Evolutionary conservation across 2,888 invertebrate genomes (phyloP), one percentile per base, ranked within the genome.

Genomic region (Dicycla oo): DNA sequence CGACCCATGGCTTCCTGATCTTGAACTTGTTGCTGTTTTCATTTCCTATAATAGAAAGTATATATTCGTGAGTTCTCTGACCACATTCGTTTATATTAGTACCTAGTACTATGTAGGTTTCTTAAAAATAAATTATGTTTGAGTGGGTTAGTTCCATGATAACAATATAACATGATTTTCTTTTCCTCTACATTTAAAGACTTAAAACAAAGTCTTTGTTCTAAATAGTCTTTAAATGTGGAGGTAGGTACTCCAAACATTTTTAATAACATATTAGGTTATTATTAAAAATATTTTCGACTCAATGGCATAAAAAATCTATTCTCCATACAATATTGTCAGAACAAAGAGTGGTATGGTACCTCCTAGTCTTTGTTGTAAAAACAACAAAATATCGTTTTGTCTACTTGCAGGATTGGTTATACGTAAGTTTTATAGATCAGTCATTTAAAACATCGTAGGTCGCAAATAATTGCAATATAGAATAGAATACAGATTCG

Each of bases 1-100:
- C 94, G 53, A 97, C 95, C 98, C 98, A 98, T 0, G 98, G 98
- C 89, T 98, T 98, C 81, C 97, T 97, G 75, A 98, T 97, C 91
- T 97, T 96, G 88, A 97, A 97, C 88, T 96, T 96, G 64, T 88
- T 92, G 68, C 82, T 90, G 15, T 88, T 85, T 80, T 96, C 95
- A 62, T 88, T 93, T 72, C 91, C 94, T 94, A 93, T 62, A 92
- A 92, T 47, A 73, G 47, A 23, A 64, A 60, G 30, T 11, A 51
- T 3, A 13, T 38, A 43, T 51, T n/a, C 15, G 62, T 62, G 51
- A 62, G n/a, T 30, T 30, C n/a, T n/a, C 30, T 18, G 30, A 62
- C 5, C 5, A 20, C 5, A 61, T 43, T 43, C 18, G 40, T 23
- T 23, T 3, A 0, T n/a, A n/a, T 10, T 23, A 18, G 18, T 15